These are phyloP conservation scores for Montifringilla adamsi DNA, from an alignment of 2,113 vertebrate species.

Conservation along the genomic window DNA sequence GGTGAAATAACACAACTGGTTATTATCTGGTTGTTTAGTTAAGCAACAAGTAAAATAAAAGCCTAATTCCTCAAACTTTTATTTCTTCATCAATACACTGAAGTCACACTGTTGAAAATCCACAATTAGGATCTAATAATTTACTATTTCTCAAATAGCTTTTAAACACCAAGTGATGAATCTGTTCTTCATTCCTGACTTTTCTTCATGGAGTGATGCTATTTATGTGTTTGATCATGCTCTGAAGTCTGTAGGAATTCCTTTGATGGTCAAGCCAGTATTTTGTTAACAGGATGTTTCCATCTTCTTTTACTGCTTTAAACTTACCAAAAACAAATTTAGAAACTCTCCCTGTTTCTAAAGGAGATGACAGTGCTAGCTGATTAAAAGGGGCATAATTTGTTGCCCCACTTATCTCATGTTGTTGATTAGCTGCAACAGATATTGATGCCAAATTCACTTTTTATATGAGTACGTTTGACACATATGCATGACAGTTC, in stretches of 20 bases:
- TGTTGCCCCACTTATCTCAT: conserved; percentile 1
- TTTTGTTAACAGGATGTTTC: background rate
- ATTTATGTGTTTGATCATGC: background rate
- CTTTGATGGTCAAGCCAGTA: background rate
- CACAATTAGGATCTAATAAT: background rate
- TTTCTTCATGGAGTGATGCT: background rate
- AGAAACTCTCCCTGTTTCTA: conserved; percentile 9
- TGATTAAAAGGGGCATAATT: conserved; percentile 34
- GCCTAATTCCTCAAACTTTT: background rate
- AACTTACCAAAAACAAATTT: background rate
- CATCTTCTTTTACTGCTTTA: background rate
- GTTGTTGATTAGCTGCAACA: conserved; percentile 27
- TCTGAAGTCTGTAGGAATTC: background rate
- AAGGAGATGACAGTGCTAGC: background rate
- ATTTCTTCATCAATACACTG: background rate
- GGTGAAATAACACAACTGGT: background rate
- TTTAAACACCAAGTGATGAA: background rate
- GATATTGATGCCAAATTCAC: conserved; percentile 15
- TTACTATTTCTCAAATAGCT: background rate
- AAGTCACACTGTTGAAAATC: background rate
- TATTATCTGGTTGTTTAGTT: background rate
- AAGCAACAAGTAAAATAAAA: background rate
- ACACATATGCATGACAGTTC: background rate
- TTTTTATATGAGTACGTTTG: conserved; percentile 14
- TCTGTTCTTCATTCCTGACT: background rate